Evolutionary conservation across 2,888 invertebrate genomes (phyloP).

Genomic region (Brachypterus glaber): DNA sequence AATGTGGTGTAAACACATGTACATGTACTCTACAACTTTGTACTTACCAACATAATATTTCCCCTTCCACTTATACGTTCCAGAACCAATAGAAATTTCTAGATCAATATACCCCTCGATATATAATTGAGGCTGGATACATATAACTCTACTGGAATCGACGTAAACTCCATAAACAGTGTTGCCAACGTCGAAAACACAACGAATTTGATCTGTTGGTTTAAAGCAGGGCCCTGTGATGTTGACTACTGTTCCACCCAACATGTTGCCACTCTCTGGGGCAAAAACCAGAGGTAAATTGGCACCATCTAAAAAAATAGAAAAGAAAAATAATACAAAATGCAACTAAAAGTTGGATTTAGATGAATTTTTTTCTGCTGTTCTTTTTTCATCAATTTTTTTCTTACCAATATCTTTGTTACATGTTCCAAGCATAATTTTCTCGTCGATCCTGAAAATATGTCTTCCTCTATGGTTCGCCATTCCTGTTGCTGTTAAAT

Average conservation of each 20-base stretch:
- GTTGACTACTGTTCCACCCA: constrained; percentile 93
- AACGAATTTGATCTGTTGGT: constrained; percentile 63
- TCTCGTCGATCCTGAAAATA: constrained; percentile 90
- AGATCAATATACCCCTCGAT: constrained; percentile 84
- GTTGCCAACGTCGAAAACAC: constrained; percentile 70
- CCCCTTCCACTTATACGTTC: constrained; percentile 81
- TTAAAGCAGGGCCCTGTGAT: constrained; percentile 93
- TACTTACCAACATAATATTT: constrained; percentile 83
- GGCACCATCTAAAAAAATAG: constrained; percentile 63
- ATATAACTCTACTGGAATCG: constrained; percentile 75
- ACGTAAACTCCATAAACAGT: constrained; percentile 69
- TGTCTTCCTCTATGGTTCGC: constrained; percentile 87
- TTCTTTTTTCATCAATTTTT: not conserved
- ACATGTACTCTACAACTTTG: too few relatives aligned
- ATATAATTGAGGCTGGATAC: constrained; percentile 77
- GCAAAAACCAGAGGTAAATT: constrained; percentile 78
- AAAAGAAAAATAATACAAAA: constrained; percentile 9
- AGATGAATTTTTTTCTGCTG: constrained; percentile 1
- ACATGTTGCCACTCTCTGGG: constrained; percentile 94
- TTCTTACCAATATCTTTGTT: constrained; percentile 74
- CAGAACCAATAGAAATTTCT: constrained; percentile 74
- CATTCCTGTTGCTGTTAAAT: constrained; percentile 75
- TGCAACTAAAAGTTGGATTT: not conserved
- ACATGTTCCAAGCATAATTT: constrained; percentile 86
- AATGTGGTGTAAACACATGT: too few relatives aligned